These are phyloP conservation scores for Scaptomyza cyrtandrae DNA, from an alignment of 2,888 invertebrate genomes.

Conservation along the genomic window DNA sequence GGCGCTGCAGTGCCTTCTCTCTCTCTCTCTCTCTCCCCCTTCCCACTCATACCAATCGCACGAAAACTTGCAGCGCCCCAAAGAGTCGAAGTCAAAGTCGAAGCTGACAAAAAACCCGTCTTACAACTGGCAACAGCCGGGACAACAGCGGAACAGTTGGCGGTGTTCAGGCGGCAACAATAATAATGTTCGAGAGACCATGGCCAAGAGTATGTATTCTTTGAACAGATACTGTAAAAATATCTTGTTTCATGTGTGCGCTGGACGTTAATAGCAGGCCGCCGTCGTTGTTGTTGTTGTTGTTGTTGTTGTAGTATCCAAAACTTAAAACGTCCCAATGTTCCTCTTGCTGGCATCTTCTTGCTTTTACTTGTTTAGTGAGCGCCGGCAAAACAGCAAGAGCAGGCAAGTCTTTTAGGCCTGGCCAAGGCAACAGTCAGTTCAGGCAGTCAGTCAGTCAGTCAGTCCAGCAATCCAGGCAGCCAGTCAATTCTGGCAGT, in stretches of 20 bases:
- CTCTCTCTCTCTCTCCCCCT: conserved; percentile 4
- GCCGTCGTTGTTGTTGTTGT: conserved; percentile 3
- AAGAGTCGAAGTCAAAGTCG: conserved; percentile 58
- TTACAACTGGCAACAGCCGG: conserved; percentile 19
- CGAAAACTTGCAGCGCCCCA: conserved; percentile 58
- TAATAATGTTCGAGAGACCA: conserved; percentile 61
- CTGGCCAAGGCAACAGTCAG: conserved; percentile 5
- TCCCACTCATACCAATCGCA: conserved; percentile 27
- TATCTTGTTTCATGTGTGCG: conserved; percentile 81
- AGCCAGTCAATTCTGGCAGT: conserved; percentile 61
- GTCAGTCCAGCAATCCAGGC: conserved; percentile 24
- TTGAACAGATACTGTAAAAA: conserved; percentile 68
- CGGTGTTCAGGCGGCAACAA: conserved; percentile 20
- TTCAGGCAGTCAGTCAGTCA: conserved; percentile 7
- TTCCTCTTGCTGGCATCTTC: conserved; percentile 28
- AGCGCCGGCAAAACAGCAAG: conserved; percentile 31
- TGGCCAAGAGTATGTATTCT: conserved; percentile 37
- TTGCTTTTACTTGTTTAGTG: conserved; percentile 14
- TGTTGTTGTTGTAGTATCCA: not conserved
- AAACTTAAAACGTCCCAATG: conserved; percentile 37
- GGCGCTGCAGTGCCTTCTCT: conserved; percentile 35
- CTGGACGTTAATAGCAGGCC: conserved; percentile 79
- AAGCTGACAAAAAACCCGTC: conserved; percentile 66
- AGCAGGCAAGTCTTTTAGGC: conserved; percentile 16
- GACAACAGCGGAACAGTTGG: not conserved